phyloP scores from a whole-genome alignment of 2,113 vertebrate genomes.

The Merops nubicus region DNA sequence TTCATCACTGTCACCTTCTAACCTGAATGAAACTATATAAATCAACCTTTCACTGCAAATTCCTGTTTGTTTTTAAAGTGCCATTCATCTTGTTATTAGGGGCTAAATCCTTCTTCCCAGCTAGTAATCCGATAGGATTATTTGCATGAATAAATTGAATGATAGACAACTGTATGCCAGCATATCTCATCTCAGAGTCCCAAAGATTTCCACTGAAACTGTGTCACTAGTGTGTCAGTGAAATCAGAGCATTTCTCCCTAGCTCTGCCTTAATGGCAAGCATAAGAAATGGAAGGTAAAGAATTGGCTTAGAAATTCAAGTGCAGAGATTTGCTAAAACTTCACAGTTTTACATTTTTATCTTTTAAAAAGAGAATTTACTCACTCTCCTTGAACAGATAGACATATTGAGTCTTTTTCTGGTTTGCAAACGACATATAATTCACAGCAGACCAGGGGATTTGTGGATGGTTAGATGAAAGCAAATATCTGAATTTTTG shows the following conservation, averaged over 20 bases:
- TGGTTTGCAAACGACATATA: neutral
- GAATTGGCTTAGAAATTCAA: neutral
- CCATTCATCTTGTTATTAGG: neutral
- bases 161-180: neutral
- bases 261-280: neutral
- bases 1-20: neutral
- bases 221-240: neutral
- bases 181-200: neutral
- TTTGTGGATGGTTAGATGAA: neutral
- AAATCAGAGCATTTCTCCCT: neutral
- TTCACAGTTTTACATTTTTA: neutral
- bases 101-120: neutral
- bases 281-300: neutral
- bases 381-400: neutral
- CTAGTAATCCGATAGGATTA: conserved; percentile 31
- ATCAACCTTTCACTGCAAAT: neutral
- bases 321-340: neutral
- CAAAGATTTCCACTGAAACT: neutral
- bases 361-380: neutral
- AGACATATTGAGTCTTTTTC: neutral
- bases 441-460: neutral
- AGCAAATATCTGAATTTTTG: neutral
- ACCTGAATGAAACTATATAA: neutral
- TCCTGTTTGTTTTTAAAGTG: neutral
- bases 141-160: neutral